Evolutionary conservation across 1,140 invertebrate genomes (phyloP).

Genomic region (Papilio polytes): DNA sequence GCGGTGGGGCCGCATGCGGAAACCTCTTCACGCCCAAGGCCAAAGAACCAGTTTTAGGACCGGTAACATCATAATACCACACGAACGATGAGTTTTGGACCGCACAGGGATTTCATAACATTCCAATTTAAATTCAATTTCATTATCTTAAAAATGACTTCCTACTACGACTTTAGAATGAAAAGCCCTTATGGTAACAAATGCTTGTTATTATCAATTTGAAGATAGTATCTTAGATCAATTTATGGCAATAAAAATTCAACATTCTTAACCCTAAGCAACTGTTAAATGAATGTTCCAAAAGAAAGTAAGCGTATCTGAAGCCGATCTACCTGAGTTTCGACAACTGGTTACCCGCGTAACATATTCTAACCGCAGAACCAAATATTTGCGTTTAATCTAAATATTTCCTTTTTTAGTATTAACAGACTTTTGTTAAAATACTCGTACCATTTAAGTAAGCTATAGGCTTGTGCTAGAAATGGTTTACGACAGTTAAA

Average conservation of each 20-base stretch:
- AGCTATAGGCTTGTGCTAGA: too few relatives aligned
- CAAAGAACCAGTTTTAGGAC: slow-evolving; percentile 65
- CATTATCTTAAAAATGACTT: slow-evolving; percentile 13
- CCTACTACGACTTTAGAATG: not conserved
- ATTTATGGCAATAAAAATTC: not conserved
- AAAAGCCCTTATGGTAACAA: not conserved
- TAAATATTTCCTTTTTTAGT: too few relatives aligned
- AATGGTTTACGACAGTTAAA: too few relatives aligned
- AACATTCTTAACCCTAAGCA: not conserved
- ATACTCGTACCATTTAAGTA: too few relatives aligned
- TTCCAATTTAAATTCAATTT: slow-evolving; percentile 40
- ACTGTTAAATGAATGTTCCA: not conserved
- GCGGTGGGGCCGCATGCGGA: slow-evolving; percentile 60
- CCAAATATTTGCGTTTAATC: too few relatives aligned
- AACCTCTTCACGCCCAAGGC: slow-evolving; percentile 62
- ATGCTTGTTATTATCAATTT: not conserved
- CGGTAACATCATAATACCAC: slow-evolving; percentile 59
- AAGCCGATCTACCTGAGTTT: too few relatives aligned
- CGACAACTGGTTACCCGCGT: too few relatives aligned
- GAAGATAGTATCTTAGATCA: not conserved
- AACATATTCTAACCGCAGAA: too few relatives aligned
- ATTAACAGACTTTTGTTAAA: too few relatives aligned
- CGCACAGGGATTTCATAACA: slow-evolving; percentile 42
- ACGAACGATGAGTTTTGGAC: slow-evolving; percentile 39
- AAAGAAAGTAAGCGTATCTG: not conserved